phyloP scores from a whole-genome alignment of 2,888 invertebrate genomes.

The Oconnorella tubifera region DNA sequence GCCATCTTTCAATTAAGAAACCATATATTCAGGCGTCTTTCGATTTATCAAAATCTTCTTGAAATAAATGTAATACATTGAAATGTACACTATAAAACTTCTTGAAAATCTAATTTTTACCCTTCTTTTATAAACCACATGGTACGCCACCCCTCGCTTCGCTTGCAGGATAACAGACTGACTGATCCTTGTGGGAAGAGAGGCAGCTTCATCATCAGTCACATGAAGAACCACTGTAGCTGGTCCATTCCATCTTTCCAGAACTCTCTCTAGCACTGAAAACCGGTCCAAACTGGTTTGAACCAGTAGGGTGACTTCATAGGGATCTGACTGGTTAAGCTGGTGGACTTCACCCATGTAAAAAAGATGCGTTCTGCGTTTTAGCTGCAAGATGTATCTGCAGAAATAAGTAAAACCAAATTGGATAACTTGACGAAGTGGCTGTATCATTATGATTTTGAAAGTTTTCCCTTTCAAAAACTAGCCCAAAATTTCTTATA shows the following conservation, averaged over 20 bases:
- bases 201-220: slow-evolving; percentile 21
- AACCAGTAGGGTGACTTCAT: slow-evolving; percentile 8
- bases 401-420: neutral
- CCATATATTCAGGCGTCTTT: no score
- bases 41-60: no score
- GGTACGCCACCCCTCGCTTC: slow-evolving; percentile 17
- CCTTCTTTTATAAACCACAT: slow-evolving; percentile 28
- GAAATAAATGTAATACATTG: no score
- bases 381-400: neutral
- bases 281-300: slow-evolving; percentile 25
- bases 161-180: slow-evolving; percentile 12
- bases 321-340: neutral
- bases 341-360: neutral
- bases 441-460: no score
- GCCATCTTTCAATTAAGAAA: no score
- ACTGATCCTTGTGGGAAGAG: neutral
- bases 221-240: slow-evolving; percentile 20
- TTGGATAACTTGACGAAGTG: no score
- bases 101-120: no score
- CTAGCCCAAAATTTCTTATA: no score
- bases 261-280: slow-evolving; percentile 20
- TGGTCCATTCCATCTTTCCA: slow-evolving; percentile 20
- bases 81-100: no score
- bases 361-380: neutral
- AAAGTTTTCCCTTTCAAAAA: no score